These are phyloP conservation scores for Chunga burmeisteri DNA, from an alignment of 2,113 vertebrate genomes.

Conservation along the genomic window DNA sequence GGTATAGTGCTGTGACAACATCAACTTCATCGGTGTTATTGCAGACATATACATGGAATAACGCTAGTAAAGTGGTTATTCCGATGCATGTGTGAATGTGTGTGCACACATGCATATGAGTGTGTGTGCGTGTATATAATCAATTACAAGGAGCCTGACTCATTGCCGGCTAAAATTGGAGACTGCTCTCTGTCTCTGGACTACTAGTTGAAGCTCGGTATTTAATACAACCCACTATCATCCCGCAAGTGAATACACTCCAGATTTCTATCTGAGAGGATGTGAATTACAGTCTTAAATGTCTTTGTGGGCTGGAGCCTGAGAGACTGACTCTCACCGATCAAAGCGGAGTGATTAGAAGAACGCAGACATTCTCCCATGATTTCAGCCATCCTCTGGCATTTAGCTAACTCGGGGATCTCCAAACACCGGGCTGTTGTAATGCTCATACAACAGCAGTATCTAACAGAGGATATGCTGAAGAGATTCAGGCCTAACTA, in stretches of 20 bases:
- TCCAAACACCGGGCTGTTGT: not conserved
- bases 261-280: not conserved
- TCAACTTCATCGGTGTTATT: not conserved
- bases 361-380: not conserved
- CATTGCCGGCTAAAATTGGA: not conserved
- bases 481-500: not conserved
- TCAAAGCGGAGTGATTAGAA: not conserved
- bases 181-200: not conserved
- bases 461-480: not conserved
- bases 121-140: not conserved
- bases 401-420: not conserved
- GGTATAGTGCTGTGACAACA: not conserved
- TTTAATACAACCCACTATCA: conserved; percentile 6
- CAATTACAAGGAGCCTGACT: not conserved
- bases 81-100: not conserved
- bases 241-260: not conserved
- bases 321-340: not conserved
- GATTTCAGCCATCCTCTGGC: not conserved
- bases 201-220: not conserved
- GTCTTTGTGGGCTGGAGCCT: not conserved
- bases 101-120: not conserved
- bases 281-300: not conserved
- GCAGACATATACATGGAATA: not conserved
- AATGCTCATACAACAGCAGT: not conserved
- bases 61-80: not conserved